Percentiles rank a stretch among this genome's conserved stretches.
Conservation (phyloP, 2,888 invertebrate genomes). For the Chrysolina americana region DNA sequence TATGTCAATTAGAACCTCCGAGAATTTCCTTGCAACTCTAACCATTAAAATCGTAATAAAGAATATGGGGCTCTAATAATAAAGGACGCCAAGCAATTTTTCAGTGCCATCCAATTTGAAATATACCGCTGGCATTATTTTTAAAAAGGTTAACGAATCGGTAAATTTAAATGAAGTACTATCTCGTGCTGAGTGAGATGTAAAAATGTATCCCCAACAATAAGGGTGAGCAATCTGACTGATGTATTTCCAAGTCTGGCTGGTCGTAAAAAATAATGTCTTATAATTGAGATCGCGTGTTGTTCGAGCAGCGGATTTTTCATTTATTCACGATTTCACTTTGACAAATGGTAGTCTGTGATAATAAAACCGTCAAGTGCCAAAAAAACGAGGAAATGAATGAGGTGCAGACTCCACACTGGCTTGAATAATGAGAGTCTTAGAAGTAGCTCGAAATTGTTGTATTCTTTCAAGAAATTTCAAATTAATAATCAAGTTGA, state of each 20-base stretch:
- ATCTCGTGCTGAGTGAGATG: slow-evolving; percentile 34
- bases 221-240: slow-evolving; percentile 19
- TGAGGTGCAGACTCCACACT: slow-evolving; percentile 16
- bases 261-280: slow-evolving; percentile 10
- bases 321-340: slow-evolving; percentile 6
- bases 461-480: not conserved
- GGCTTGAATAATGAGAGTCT: slow-evolving; percentile 11
- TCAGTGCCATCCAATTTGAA: slow-evolving; percentile 40
- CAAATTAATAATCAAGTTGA: not conserved
- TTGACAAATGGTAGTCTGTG: slow-evolving; percentile 1
- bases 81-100: slow-evolving; percentile 33
- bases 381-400: slow-evolving; percentile 14
- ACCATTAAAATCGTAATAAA: slow-evolving; percentile 39
- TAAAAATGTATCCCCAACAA: slow-evolving; percentile 3
- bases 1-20: slow-evolving; percentile 32
- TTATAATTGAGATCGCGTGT: slow-evolving; percentile 17
- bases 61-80: slow-evolving; percentile 36
- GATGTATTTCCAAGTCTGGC: slow-evolving; percentile 18
- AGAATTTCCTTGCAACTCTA: slow-evolving; percentile 28
- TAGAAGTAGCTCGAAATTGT: not conserved
- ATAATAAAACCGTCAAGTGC: slow-evolving; percentile 18
- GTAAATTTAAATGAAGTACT: slow-evolving; percentile 36
- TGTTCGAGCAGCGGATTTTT: not conserved
- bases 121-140: slow-evolving; percentile 37
- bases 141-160: slow-evolving; percentile 42